Base-by-base conservation (phyloP, 1,140 invertebrate species). In the Chironomus tepperi region DNA sequence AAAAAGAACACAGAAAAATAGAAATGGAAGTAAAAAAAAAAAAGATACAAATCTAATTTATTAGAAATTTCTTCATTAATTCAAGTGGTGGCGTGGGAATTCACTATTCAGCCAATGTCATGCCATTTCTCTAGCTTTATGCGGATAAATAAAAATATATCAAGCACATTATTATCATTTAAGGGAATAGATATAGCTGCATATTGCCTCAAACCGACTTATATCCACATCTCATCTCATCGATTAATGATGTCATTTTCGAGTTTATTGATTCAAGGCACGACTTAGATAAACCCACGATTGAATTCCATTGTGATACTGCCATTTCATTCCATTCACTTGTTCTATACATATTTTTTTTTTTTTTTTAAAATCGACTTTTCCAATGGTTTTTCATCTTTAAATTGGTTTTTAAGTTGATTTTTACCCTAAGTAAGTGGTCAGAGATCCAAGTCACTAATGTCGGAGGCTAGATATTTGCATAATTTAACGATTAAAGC, bases 261-360 rank as follows among this genome's bases (percentile, higher is more conserved):
- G 65, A 70, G 19, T 70, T 70, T 70, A 70, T 70, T 21, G 65
- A 70, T 70, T 70, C 65, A 70, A 70, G 18, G 19, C 65, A 70
- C 65, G 65, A 70, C 16, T 8, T 18, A 70, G 65, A 70, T 70
- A 70, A 70, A 70, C 65, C 65, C 65, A 70, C 65, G 65, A 70
- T 70, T 70, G 65, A 70, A 70, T 70, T 70, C 65, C 16, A 70
- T 18, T 9, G 65, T 34, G 24, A 34, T 34, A 34, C 24, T 34
- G 24, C 24, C 24, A 34, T 34, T 34, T 34, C 24, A 34, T 34
- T 34, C 24, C 24, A 34, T 34, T 34, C 24, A 2, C 24, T 34
- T 34, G 24, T 34, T 34, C 24, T 34, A 34, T 34, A 34, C 24
- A 34, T 34, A 34, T 34, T 2, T 34, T 34, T 34, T 34, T 34